These are phyloP conservation scores for Glaucomys volans DNA, from an alignment of 2,113 vertebrate genomes.

Conservation along the genomic window DNA sequence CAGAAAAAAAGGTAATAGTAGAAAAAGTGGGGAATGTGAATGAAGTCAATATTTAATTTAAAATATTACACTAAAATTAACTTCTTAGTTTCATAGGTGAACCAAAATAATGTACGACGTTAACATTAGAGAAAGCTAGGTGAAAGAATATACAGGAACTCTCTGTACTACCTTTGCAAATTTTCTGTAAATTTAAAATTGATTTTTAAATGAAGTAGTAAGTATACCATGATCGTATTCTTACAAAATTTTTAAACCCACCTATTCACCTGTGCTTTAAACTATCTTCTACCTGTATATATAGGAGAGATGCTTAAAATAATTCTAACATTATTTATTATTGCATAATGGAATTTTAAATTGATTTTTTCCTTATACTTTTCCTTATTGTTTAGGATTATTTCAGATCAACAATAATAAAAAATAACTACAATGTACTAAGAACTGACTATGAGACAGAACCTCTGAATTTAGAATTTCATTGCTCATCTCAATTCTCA, in stretches of 20 bases:
- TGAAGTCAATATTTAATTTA: background rate
- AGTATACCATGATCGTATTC: background rate
- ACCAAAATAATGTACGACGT: too few relatives aligned
- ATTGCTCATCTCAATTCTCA: background rate
- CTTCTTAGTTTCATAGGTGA: background rate
- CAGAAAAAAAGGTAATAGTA: background rate
- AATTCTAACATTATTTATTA: background rate
- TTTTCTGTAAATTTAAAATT: too few relatives aligned
- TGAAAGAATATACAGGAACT: too few relatives aligned
- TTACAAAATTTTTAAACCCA: background rate
- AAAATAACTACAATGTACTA: background rate
- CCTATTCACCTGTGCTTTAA: background rate
- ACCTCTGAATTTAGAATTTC: background rate
- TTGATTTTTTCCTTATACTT: conserved; percentile 27
- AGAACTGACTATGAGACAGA: too few relatives aligned
- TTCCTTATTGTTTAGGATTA: background rate
- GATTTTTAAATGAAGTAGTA: background rate
- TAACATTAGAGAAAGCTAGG: too few relatives aligned
- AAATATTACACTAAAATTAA: background rate
- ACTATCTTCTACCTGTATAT: background rate
- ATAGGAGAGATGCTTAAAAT: background rate
- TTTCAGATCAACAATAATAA: background rate
- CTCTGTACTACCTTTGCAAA: too few relatives aligned
- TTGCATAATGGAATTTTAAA: background rate
- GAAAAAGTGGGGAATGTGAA: background rate